Evolutionary conservation across 2,888 invertebrate species (phyloP).

Genomic region (Drepana falcataria): DNA sequence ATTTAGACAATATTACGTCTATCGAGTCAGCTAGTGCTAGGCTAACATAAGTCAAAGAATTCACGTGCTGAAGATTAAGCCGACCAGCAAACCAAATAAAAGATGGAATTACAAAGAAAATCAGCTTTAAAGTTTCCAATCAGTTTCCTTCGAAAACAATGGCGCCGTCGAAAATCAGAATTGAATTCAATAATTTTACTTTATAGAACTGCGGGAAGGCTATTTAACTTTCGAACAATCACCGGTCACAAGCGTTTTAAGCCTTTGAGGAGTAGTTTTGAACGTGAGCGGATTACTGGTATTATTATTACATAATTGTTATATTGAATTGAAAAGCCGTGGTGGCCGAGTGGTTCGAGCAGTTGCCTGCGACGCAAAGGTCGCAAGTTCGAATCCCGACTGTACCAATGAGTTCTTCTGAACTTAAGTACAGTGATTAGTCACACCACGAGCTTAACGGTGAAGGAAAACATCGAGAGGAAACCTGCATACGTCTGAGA

Average conservation of each 20-base stretch:
- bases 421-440: no score
- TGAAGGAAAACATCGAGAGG: no score
- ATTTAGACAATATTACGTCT: no score
- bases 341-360: conserved; percentile 2
- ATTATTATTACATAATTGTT: conserved; percentile 20
- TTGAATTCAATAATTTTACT: conserved; percentile 17
- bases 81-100: not conserved
- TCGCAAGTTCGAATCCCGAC: no score
- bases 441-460: no score
- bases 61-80: not conserved
- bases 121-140: not conserved
- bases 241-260: conserved; percentile 42
- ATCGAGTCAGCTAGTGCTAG: no score
- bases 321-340: no score
- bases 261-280: conserved; percentile 31
- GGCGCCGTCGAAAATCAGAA: not conserved
- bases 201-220: conserved; percentile 23
- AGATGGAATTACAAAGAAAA: not conserved
- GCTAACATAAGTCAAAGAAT: no score
- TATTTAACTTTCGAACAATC: conserved; percentile 37
- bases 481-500: no score
- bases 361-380: not conserved
- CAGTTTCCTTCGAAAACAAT: not conserved
- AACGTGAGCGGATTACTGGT: conserved; percentile 19
- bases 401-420: no score